Evolutionary conservation across 2,113 vertebrate species (phyloP).

Genomic region (Crotophaga sulcirostris): DNA sequence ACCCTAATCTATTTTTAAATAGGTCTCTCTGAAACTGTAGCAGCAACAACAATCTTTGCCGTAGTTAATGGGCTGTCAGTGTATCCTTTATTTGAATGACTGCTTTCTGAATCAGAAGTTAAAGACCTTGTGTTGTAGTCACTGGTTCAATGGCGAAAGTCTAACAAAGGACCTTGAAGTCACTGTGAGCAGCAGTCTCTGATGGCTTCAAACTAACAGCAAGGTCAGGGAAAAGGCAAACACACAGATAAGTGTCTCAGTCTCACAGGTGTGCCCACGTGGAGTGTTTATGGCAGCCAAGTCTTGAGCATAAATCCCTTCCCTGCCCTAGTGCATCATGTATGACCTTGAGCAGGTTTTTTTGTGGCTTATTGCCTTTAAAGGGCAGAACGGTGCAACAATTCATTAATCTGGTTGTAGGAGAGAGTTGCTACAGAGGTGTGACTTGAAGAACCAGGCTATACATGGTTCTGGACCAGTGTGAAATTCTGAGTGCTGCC

Average conservation of each 20-base stretch:
- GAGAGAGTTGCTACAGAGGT: not conserved
- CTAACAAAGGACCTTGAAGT: conserved; percentile 44
- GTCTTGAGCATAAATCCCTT: not conserved
- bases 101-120: conserved; percentile 47
- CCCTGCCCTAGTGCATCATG: fast-evolving
- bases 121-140: conserved; percentile 39
- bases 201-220: not conserved
- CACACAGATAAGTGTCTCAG: not conserved
- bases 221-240: conserved; percentile 45
- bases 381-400: not conserved
- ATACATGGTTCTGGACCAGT: fast-evolving
- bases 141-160: conserved; percentile 12
- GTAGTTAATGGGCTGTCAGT: conserved; percentile 74
- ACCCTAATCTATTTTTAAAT: conserved; percentile 74
- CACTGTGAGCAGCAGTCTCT: not conserved
- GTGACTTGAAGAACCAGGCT: not conserved
- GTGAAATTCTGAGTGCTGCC: not conserved
- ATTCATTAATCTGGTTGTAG: not conserved
- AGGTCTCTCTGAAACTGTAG: conserved; percentile 57
- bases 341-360: fast-evolving
- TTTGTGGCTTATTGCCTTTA: not conserved
- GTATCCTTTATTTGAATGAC: conserved; percentile 54
- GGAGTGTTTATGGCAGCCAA: not conserved
- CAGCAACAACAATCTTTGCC: conserved; percentile 63
- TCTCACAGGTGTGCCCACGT: fast-evolving